Evolutionary conservation across 2,113 vertebrate genomes (phyloP).

Genomic region (Sinocyclocheilus grahami): DNA sequence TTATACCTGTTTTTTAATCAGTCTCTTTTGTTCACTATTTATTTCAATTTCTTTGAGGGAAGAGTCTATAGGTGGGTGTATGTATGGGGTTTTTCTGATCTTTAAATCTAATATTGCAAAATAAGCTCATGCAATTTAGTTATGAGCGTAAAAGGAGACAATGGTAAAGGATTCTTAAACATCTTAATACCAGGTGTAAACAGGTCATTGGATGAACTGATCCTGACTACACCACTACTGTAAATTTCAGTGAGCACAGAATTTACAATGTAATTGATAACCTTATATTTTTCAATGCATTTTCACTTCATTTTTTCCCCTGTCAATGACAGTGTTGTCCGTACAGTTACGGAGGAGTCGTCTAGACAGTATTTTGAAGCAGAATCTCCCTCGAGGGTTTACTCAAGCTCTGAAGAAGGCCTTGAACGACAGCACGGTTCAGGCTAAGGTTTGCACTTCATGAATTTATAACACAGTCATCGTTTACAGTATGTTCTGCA

Average conservation of each 20-base stretch:
- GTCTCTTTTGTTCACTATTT: background rate
- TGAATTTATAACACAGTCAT: background rate
- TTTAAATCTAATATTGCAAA: no score
- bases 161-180: background rate
- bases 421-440: constrained; percentile 82
- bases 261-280: background rate
- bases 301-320: background rate
- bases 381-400: constrained; percentile 86
- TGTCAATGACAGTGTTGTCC: constrained; percentile 81
- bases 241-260: background rate
- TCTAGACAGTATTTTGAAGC: constrained; percentile 81
- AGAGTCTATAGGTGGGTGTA: no score
- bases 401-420: constrained; percentile 86
- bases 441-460: constrained; percentile 80
- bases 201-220: background rate
- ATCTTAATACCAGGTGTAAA: background rate
- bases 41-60: background rate
- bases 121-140: no score
- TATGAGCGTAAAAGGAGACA: no score
- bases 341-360: constrained; percentile 85
- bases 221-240: background rate
- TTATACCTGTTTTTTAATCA: background rate
- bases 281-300: background rate
- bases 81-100: no score
- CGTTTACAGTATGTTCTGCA: background rate